Conservation (phyloP, 2,888 invertebrate species). For the Melanargia galathea region DNA sequence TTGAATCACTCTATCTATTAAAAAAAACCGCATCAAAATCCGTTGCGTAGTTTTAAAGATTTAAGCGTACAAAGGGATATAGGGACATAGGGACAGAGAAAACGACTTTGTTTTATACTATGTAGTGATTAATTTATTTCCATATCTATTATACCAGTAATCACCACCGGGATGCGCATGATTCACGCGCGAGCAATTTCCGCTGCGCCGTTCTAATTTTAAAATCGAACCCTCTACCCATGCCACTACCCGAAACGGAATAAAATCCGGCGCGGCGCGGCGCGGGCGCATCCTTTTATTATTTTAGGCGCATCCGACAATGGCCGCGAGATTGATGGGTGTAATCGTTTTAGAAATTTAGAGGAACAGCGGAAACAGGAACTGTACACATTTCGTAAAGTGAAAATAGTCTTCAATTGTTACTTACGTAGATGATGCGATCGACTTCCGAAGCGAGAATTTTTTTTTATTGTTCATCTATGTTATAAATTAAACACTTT, state of each 20-base stretch:
- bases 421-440: not conserved
- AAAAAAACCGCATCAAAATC: too few species aligned
- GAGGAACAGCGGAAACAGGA: constrained; percentile 33
- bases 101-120: too few species aligned
- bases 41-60: too few species aligned
- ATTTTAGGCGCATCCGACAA: constrained; percentile 63
- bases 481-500: too few species aligned
- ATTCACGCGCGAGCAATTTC: constrained; percentile 74
- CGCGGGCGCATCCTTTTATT: constrained; percentile 71
- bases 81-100: too few species aligned
- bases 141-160: constrained; percentile 2
- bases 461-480: too few species aligned
- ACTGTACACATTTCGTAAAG: constrained; percentile 6
- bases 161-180: constrained; percentile 45
- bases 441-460: too few species aligned
- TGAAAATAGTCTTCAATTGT: not conserved
- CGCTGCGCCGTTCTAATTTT: constrained; percentile 74
- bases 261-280: constrained; percentile 73
- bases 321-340: constrained; percentile 44
- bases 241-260: constrained; percentile 70
- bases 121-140: too few species aligned
- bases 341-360: constrained; percentile 32
- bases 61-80: too few species aligned
- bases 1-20: too few species aligned
- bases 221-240: constrained; percentile 69